Evolutionary conservation across 2,113 vertebrate species (phyloP).

Genomic region (Willisornis vidua): DNA sequence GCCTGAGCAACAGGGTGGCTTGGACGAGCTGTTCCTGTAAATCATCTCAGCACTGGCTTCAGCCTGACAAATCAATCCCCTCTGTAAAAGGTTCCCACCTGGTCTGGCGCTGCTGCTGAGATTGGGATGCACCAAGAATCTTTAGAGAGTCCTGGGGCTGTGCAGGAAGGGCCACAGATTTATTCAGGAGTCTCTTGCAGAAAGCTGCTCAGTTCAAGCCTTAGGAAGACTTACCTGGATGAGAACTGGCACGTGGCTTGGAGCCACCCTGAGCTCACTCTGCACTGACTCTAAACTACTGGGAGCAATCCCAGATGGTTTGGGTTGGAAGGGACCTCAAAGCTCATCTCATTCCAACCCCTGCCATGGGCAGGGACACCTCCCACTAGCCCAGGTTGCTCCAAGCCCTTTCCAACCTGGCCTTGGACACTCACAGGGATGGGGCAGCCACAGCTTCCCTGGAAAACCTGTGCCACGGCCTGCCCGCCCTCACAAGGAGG

Average conservation of each 20-base stretch:
- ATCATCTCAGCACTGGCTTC: constrained; percentile 21
- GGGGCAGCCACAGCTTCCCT: not conserved
- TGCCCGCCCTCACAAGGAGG: not conserved
- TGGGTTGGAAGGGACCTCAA: not conserved
- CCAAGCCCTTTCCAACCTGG: not conserved
- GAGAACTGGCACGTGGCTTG: not conserved
- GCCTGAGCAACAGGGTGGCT: constrained; percentile 31
- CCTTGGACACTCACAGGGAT: not conserved
- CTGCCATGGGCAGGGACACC: not conserved
- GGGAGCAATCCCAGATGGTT: not conserved
- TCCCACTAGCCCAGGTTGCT: not conserved
- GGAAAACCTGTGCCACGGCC: not conserved
- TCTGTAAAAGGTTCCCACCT: constrained; percentile 23
- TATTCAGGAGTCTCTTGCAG: not conserved
- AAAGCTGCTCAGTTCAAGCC: not conserved
- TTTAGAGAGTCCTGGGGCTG: not conserved
- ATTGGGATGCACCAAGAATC: constrained; percentile 1
- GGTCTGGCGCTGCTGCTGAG: not conserved
- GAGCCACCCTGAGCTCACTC: not conserved
- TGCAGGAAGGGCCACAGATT: not conserved
- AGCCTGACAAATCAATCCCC: constrained; percentile 57
- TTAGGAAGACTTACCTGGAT: not conserved
- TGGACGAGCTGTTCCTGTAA: constrained; percentile 32
- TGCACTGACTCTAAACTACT: not conserved
- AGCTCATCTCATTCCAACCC: accelerated